Conservation (phyloP, 2,797 vertebrate species). For the Calcarius lapponicus region DNA sequence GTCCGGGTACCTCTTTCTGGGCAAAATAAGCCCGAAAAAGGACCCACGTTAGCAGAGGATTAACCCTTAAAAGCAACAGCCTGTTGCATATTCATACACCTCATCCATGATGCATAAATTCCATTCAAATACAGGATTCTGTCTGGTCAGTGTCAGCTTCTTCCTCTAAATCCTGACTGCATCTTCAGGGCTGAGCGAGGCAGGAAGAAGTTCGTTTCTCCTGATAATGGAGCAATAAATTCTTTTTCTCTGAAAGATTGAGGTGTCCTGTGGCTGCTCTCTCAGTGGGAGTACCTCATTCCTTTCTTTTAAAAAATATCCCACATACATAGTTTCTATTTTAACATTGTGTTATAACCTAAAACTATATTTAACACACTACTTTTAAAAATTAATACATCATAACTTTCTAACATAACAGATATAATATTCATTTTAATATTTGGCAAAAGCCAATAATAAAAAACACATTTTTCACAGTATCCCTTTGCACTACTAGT, state of each 20-base stretch:
- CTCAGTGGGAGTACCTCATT: background rate
- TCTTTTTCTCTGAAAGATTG: background rate
- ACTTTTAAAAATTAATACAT: background rate
- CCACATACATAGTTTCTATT: background rate
- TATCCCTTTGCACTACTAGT: background rate
- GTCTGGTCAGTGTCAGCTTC: no score
- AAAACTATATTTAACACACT: background rate
- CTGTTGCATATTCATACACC: background rate
- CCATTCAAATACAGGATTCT: no score
- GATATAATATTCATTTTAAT: background rate
- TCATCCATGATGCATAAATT: no score
- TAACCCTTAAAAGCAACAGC: background rate
- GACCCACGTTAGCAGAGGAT: background rate
- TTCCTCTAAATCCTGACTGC: no score
- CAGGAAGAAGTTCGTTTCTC: fast-evolving
- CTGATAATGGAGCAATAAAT: background rate
- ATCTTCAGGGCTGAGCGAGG: background rate
- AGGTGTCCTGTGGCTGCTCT: background rate
- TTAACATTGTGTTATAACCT: background rate
- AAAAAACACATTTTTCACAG: background rate
- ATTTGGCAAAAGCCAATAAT: background rate
- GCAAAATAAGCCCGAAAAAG: background rate
- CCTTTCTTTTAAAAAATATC: background rate
- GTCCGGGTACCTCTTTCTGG: background rate
- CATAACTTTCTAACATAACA: background rate